Conservation (phyloP, 2,797 vertebrate species). For the Siniperca scherzeri region DNA sequence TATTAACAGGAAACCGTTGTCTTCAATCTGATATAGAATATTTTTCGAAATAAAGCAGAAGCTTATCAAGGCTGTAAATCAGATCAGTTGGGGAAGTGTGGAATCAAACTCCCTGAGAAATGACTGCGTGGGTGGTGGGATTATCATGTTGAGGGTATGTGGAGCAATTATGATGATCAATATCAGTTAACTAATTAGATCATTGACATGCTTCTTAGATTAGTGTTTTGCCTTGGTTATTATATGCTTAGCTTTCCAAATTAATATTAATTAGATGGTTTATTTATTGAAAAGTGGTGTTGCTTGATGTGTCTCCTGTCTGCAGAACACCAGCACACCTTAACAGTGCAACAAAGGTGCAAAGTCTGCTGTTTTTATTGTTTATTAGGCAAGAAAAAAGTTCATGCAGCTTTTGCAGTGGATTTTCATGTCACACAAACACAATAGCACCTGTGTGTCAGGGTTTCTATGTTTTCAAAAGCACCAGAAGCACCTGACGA, state of each 20-base stretch:
- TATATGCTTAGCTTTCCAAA: neutral
- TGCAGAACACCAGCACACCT: neutral
- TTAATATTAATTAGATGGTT: too few species aligned
- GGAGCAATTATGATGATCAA: constrained; percentile 6
- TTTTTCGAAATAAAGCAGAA: neutral
- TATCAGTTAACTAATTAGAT: neutral
- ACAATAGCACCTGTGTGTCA: neutral
- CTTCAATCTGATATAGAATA: neutral
- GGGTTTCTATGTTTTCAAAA: neutral
- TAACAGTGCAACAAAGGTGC: neutral
- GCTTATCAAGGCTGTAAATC: constrained; percentile 48
- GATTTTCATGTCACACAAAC: neutral
- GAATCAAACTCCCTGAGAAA: constrained; percentile 48
- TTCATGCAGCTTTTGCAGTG: neutral
- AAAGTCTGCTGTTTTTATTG: neutral
- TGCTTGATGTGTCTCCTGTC: neutral
- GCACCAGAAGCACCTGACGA: constrained; percentile 16
- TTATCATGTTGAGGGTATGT: constrained; percentile 1
- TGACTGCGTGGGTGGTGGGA: constrained; percentile 42
- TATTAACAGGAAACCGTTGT: neutral
- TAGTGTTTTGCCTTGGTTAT: neutral
- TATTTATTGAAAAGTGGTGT: neutral
- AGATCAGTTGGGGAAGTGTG: neutral
- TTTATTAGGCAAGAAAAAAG: neutral
- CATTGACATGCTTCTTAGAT: neutral